Conservation (phyloP, 2,797 vertebrate genomes). For the Simalia tracyae region DNA sequence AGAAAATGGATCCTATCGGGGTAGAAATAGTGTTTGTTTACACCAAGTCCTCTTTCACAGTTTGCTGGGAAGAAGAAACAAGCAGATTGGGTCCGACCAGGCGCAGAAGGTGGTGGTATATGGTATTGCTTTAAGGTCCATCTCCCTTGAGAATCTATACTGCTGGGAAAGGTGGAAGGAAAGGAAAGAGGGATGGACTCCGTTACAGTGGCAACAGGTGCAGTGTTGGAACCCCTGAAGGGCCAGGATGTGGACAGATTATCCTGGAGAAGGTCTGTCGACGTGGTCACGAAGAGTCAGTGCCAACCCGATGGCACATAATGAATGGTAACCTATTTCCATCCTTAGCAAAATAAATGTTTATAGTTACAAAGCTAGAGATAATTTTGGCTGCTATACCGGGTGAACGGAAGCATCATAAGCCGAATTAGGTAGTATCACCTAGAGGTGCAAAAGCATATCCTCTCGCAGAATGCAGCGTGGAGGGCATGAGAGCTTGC, state of each 20-base stretch:
- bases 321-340: background rate
- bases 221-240: background rate
- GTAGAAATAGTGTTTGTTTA: background rate
- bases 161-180: background rate
- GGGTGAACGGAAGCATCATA: background rate
- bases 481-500: background rate
- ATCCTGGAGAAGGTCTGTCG: background rate
- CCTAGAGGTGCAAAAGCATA: background rate
- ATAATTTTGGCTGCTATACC: background rate
- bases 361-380: background rate
- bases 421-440: background rate
- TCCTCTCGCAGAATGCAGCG: background rate
- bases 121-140: background rate
- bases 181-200: background rate
- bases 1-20: background rate
- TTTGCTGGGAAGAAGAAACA: background rate
- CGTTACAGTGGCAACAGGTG: background rate
- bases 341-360: background rate
- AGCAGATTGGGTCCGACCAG: background rate
- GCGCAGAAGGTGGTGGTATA: background rate
- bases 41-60: background rate
- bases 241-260: background rate
- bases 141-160: background rate
- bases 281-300: background rate
- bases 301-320: background rate